Percentiles rank a stretch among this genome's conserved stretches.
phyloP scores from a whole-genome alignment of 1,140 invertebrate genomes.

The Conopomorpha cramerella region DNA sequence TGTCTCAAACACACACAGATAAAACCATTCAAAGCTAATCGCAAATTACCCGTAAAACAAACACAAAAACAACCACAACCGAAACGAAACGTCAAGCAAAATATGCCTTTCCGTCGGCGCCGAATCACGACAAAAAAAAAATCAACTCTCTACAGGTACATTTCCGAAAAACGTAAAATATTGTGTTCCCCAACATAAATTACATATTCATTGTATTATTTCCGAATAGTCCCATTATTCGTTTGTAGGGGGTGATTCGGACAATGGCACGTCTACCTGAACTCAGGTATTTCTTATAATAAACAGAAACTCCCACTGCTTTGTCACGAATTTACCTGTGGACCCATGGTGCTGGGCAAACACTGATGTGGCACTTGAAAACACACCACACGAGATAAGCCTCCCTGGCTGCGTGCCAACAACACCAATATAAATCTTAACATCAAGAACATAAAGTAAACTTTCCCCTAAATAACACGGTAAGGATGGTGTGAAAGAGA shows the following conservation, averaged over 20 bases:
- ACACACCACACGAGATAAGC: constrained; percentile 11
- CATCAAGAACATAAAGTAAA: no score
- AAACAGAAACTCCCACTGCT: constrained; percentile 44
- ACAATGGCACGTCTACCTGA: constrained; percentile 46
- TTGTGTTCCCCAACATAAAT: constrained; percentile 48
- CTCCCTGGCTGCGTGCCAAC: no score
- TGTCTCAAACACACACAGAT: constrained; percentile 12
- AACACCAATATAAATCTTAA: no score
- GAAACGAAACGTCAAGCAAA: constrained; percentile 36
- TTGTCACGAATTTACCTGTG: constrained; percentile 50
- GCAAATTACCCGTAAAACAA: constrained; percentile 54
- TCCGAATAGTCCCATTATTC: constrained; percentile 54
- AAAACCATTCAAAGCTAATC: constrained; percentile 21
- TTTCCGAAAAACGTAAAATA: constrained; percentile 49
- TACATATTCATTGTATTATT: constrained; percentile 51
- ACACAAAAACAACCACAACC: constrained; percentile 33
- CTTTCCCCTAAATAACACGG: no score
- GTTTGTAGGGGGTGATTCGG: constrained; percentile 23
- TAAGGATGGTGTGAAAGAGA: no score
- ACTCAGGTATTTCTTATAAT: constrained; percentile 46
- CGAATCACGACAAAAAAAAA: constrained; percentile 21
- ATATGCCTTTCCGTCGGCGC: constrained; percentile 20
- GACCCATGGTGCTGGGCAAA: constrained; percentile 26
- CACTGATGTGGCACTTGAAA: constrained; percentile 42
- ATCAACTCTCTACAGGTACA: constrained; percentile 24